These are phyloP conservation scores for Eristalis pertinax DNA, from an alignment of 2,888 invertebrate genomes.

Conservation along the genomic window DNA sequence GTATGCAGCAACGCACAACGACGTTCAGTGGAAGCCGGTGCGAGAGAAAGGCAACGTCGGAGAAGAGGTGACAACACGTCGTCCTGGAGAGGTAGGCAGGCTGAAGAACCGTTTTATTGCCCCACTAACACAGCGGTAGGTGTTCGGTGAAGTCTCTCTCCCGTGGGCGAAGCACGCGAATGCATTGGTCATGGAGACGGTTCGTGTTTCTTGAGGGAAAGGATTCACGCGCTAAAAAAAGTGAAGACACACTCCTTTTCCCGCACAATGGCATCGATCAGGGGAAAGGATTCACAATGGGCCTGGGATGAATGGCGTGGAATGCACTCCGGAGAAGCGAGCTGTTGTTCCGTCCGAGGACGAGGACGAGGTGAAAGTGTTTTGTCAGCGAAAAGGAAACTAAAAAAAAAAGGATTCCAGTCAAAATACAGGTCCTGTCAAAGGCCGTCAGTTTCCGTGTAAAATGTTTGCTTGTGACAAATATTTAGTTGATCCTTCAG, in stretches of 20 bases:
- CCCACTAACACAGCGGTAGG: conserved; percentile 54
- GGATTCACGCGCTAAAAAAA: conserved; percentile 11
- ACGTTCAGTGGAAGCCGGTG: conserved; percentile 22
- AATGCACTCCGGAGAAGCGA: conserved; percentile 18
- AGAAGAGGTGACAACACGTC: conserved; percentile 57
- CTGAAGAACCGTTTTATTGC: conserved; percentile 50
- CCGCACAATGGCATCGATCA: conserved; percentile 4
- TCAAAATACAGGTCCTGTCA: conserved; percentile 37
- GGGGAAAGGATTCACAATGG: conserved; percentile 40
- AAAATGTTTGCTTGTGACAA: conserved; percentile 67
- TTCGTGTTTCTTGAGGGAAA: background rate
- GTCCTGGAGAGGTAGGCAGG: conserved; percentile 42
- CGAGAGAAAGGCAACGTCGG: conserved; percentile 8
- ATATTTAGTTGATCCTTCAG: conserved; percentile 70
- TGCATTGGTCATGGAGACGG: background rate
- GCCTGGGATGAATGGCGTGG: conserved; percentile 39
- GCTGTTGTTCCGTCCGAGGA: background rate
- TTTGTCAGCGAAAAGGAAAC: conserved; percentile 22
- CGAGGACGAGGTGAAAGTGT: conserved; percentile 31
- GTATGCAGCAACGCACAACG: background rate
- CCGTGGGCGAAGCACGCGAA: background rate
- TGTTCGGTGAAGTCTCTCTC: background rate
- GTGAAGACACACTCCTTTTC: conserved; percentile 36
- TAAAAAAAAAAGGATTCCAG: conserved; percentile 60
- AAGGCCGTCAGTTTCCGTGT: conserved; percentile 47